Evolutionary conservation across 2,888 invertebrate genomes (phyloP).

Genomic region (Epinotia bilunana): DNA sequence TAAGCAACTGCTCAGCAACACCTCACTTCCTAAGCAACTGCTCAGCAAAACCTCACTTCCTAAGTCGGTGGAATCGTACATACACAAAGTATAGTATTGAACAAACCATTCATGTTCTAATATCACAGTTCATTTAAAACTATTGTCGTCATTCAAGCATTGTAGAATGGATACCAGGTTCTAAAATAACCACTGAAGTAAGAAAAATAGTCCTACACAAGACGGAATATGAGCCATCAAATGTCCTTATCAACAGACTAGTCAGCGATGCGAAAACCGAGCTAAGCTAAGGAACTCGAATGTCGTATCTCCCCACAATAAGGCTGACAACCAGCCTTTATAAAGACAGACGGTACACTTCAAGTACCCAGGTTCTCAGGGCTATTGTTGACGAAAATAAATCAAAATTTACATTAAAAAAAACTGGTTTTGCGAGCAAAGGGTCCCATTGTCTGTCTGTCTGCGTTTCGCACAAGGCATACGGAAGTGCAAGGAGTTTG

Average conservation of each 20-base stretch:
- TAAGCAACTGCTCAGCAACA: neutral
- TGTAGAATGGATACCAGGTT: slow-evolving; percentile 8
- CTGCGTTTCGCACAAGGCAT: slow-evolving; percentile 46
- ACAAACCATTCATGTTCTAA: slow-evolving; percentile 21
- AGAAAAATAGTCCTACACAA: neutral
- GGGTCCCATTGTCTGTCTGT: slow-evolving; percentile 42
- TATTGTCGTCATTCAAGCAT: neutral
- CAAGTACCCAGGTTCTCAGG: slow-evolving; percentile 39
- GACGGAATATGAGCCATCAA: neutral
- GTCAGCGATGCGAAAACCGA: neutral
- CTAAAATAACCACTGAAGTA: neutral
- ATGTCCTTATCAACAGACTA: neutral
- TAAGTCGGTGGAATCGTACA: neutral
- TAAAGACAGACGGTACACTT: neutral
- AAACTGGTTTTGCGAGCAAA: slow-evolving; percentile 43
- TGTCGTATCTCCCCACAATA: neutral
- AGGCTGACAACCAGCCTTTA: neutral
- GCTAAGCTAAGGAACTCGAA: neutral
- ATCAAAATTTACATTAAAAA: slow-evolving; percentile 46
- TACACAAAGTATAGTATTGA: neutral
- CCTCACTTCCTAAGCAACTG: neutral
- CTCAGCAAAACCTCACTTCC: neutral
- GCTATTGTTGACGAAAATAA: slow-evolving; percentile 46
- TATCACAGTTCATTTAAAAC: slow-evolving; percentile 11
- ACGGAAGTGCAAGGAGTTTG: slow-evolving; percentile 45